Conservation (phyloP, 2,113 vertebrate species). For the Sinocyclocheilus anophthalmus region DNA sequence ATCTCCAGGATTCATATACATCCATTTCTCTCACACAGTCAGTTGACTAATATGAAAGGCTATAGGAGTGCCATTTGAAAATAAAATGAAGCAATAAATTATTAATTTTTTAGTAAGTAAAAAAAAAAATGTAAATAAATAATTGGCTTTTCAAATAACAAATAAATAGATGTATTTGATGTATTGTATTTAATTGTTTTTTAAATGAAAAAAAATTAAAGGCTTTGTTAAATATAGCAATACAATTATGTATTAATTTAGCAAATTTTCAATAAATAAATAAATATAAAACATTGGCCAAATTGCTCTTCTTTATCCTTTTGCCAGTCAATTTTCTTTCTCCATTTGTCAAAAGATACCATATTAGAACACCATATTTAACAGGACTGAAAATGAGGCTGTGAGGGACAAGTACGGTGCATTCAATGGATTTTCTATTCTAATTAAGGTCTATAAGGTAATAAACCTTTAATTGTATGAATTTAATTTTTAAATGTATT, state of each 20-base stretch:
- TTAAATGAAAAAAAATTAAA: neutral
- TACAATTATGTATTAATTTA: neutral
- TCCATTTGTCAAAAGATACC: neutral
- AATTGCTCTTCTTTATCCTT: neutral
- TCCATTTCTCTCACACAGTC: neutral
- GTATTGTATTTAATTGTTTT: neutral
- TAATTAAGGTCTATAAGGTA: neutral
- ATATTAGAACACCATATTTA: too few species aligned
- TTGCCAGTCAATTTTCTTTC: neutral
- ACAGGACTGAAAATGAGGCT: neutral
- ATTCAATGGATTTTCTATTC: neutral
- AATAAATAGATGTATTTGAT: neutral
- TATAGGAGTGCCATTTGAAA: neutral
- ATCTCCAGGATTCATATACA: conserved; percentile 38
- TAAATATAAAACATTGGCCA: neutral
- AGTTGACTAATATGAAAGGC: neutral
- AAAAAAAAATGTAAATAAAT: neutral
- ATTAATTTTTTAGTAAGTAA: neutral
- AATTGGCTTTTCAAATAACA: neutral
- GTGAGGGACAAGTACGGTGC: neutral
- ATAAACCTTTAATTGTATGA: neutral
- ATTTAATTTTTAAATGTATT: conserved; percentile 5
- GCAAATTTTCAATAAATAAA: neutral
- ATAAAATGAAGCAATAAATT: neutral
- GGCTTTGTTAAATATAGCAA: neutral